Percentiles rank a stretch among this genome's conserved stretches.
These are phyloP conservation scores for Chroicocephalus ridibundus DNA, from an alignment of 2,113 vertebrate genomes.

Conservation along the genomic window DNA sequence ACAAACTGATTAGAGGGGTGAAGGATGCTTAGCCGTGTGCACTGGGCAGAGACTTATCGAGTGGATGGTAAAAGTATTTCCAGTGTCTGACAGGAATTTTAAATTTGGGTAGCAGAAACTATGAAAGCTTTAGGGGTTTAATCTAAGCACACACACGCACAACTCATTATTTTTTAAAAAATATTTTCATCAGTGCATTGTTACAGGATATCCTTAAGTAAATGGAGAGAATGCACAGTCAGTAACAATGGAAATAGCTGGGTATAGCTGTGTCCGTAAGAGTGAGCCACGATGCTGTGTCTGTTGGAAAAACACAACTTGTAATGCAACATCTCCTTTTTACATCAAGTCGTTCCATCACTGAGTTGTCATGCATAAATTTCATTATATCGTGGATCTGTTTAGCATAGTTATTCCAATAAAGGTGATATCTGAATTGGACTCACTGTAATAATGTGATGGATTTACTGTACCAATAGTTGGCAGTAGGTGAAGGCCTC, in stretches of 20 bases:
- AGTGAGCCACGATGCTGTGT: background rate
- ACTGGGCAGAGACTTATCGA: background rate
- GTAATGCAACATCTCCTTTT: background rate
- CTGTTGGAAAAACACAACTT: background rate
- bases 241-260: background rate
- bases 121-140: background rate
- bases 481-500: background rate
- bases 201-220: background rate
- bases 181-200: background rate
- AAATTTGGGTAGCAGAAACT: background rate
- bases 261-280: background rate
- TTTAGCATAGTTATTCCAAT: background rate
- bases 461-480: background rate
- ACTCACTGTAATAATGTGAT: background rate
- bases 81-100: background rate
- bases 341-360: background rate
- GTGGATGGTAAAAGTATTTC: background rate
- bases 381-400: background rate
- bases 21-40: background rate
- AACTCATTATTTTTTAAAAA: background rate
- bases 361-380: background rate
- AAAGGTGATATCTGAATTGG: background rate
- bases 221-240: background rate
- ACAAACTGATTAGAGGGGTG: background rate
- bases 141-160: background rate